A percentile compares a stretch with the other conserved stretches of the same genome.
Evolutionary conservation across 2,888 invertebrate species (phyloP).

Genomic region (Poecilobothrus nobilitatus): DNA sequence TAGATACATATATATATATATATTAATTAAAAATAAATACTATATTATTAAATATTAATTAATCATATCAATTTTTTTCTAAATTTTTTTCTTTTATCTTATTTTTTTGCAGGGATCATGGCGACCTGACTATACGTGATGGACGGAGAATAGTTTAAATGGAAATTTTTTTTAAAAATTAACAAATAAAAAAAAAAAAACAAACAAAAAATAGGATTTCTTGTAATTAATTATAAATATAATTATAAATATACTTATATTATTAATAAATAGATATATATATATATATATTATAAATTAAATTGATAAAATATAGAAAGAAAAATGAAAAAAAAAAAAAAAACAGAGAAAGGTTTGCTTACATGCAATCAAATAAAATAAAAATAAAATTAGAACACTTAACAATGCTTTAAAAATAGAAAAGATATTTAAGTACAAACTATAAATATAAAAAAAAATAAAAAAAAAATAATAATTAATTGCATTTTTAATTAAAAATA

Average conservation of each 20-base stretch:
- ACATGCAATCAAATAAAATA: background rate
- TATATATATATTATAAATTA: background rate
- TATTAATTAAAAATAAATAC: no score
- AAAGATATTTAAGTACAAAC: slow-evolving; percentile 6
- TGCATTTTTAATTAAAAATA: background rate
- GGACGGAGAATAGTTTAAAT: slow-evolving; percentile 46
- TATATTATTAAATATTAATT: no score
- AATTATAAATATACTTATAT: background rate
- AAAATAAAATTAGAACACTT: slow-evolving; percentile 1
- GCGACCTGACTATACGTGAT: slow-evolving; percentile 92
- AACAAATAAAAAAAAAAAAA: background rate
- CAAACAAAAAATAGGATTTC: background rate
- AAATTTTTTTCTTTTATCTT: slow-evolving; percentile 17
- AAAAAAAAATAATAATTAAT: background rate
- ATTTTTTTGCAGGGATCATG: slow-evolving; percentile 69
- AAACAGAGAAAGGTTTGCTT: background rate
- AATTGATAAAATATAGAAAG: background rate
- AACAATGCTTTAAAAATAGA: slow-evolving; percentile 6
- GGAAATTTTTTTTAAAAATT: slow-evolving; percentile 41
- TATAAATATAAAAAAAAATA: slow-evolving; percentile 6
- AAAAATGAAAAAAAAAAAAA: background rate
- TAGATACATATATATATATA: no score
- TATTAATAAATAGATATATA: background rate
- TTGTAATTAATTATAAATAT: slow-evolving; percentile 4
- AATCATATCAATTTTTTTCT: no score